A percentile compares a stretch with the other conserved stretches of the same genome.
phyloP scores from a whole-genome alignment of 2,113 vertebrate species.

The Trematomus loennbergii region DNA sequence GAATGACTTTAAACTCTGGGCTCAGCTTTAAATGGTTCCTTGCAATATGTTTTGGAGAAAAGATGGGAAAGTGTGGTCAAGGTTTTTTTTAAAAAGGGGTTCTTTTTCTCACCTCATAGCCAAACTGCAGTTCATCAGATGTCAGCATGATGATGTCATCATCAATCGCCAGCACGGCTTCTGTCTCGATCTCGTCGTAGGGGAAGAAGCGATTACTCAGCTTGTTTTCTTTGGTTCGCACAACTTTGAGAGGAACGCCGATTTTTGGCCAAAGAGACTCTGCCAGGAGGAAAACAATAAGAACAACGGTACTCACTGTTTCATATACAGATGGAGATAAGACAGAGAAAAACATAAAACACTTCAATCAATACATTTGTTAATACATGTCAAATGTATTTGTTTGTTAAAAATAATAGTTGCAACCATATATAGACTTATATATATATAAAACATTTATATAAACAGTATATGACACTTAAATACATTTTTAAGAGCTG shows the following conservation, averaged over 20 bases:
- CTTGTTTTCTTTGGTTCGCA: conserved; percentile 96
- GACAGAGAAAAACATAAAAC: neutral
- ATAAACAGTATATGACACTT: neutral
- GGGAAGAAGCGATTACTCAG: conserved; percentile 99
- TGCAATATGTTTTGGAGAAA: conserved; percentile 32
- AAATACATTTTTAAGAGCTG: neutral
- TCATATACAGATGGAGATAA: neutral
- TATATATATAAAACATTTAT: neutral
- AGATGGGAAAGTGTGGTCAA: conserved; percentile 21
- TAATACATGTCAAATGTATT: neutral
- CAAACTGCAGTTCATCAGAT: conserved; percentile 97
- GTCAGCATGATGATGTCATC: conserved; percentile 99
- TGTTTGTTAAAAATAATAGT: neutral
- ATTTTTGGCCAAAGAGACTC: conserved; percentile 98
- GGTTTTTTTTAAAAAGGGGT: neutral
- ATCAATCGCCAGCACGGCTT: conserved; percentile 96
- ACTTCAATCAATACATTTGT: neutral
- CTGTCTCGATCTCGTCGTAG: conserved; percentile 96
- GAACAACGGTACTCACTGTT: neutral
- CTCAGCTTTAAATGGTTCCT: conserved; percentile 63
- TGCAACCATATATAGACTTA: neutral
- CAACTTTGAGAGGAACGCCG: conserved; percentile 93
- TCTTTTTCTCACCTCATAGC: conserved; percentile 90
- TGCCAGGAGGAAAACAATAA: conserved; percentile 58
- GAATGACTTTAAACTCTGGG: conserved; percentile 68